Evolutionary conservation across 2,113 vertebrate genomes (phyloP).

Genomic region (Pelecanus crispus): DNA sequence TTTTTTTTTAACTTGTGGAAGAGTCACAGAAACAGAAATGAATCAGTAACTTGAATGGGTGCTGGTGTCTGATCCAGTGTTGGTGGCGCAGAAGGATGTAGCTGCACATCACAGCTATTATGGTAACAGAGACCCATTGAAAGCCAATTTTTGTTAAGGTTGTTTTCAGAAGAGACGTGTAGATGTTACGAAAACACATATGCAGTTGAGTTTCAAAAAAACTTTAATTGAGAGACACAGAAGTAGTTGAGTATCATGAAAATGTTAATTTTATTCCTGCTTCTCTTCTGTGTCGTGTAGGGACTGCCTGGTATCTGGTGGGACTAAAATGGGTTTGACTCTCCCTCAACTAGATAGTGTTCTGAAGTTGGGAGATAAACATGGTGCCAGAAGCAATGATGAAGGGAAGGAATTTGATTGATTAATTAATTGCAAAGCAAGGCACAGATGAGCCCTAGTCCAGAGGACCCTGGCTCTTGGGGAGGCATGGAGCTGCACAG

Average conservation of each 20-base stretch:
- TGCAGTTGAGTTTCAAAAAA: not conserved
- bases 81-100: not conserved
- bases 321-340: not conserved
- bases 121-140: not conserved
- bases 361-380: not conserved
- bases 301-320: not conserved
- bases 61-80: not conserved
- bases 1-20: not conserved
- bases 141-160: not conserved
- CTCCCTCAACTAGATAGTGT: not conserved
- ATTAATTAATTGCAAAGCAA: not conserved
- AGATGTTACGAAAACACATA: not conserved
- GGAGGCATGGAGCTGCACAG: not conserved
- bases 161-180: not conserved
- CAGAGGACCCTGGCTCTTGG: not conserved
- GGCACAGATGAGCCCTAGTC: not conserved
- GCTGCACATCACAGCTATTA: not conserved
- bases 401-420: not conserved
- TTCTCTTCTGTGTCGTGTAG: not conserved
- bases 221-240: not conserved
- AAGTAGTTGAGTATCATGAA: not conserved
- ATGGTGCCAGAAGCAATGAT: not conserved
- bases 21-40: not conserved
- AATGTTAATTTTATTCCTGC: not conserved
- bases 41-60: not conserved